phyloP scores from a whole-genome alignment of 2,797 vertebrate species.

The Argya squamiceps region DNA sequence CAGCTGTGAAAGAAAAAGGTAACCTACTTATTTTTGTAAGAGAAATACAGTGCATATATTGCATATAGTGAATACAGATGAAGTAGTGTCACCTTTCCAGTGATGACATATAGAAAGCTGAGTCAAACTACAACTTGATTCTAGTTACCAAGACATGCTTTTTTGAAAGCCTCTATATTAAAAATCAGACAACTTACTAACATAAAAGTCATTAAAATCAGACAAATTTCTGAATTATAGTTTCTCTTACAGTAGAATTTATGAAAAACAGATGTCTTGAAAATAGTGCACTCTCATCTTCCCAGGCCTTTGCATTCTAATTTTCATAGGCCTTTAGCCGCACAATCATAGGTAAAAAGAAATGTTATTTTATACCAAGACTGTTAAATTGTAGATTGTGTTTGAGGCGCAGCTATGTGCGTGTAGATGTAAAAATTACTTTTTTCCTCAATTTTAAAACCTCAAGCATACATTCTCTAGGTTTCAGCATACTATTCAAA shows the following conservation, averaged over 20 bases:
- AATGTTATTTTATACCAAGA: not conserved
- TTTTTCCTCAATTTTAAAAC: constrained; percentile 1
- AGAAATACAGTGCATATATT: not conserved
- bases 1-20: not conserved
- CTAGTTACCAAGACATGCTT: not conserved
- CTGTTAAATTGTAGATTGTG: not conserved
- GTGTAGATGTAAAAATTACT: not conserved
- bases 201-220: not conserved
- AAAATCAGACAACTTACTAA: not conserved
- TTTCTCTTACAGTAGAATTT: not conserved
- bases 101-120: not conserved
- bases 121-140: not conserved
- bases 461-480: constrained; percentile 15
- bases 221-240: not conserved
- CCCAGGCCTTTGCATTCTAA: not conserved
- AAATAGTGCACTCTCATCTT: not conserved
- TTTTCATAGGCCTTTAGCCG: not conserved
- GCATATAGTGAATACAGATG: not conserved
- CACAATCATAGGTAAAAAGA: not conserved
- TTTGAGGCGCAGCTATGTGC: not conserved
- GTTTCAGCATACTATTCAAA: constrained; percentile 20
- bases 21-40: not conserved
- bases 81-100: not conserved
- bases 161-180: not conserved
- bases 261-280: not conserved